Base-by-base conservation (phyloP, 2,888 invertebrate species). In the Epinotia nisella region DNA sequence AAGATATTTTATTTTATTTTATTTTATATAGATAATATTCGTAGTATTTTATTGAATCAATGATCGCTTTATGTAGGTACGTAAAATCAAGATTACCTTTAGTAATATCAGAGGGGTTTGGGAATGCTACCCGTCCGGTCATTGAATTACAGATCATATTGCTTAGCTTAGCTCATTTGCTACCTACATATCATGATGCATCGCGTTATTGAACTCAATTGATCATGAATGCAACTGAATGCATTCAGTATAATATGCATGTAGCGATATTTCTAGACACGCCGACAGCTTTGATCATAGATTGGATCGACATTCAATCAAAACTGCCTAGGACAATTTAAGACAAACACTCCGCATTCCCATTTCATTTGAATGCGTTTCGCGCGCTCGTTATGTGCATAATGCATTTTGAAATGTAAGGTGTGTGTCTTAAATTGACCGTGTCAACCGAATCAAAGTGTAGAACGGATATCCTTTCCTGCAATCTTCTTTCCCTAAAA, bases 221-320 rank as follows among this genome's bases (percentile, higher is more conserved):
- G 21, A 17, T 51, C 67, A 17, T 67, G 61, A 66, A 60, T 71
- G 66, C 71, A 60, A 41, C 56, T 39, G 39, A 45, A 13, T 29
- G 29, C 45, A 58, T n/a, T 13, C 55, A 21, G 21, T 65, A 13
- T n/a, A n/a, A n/a, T n/a, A 41, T 53, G 60, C 51, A 13, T 51
- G 39, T 41, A 29, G 49, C 49, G 49, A 49, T 49, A n/a, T 59
- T 60, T 59, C 58, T 60, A 39, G 35, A 60, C 53, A 51, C 59
- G n/a, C 45, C 15, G 82, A 79, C n/a, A 76, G 84, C 86, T 85
- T 85, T 90, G 89, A 90, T 89, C 90, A 86, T 84, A 87, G 80
- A 21, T 55, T 21, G 55, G 9, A 13, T 13, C 19, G 4, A 4
- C 24, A 13, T n/a, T 24, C 24, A 24, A 56, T 15, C 24, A 29